These are phyloP conservation scores for Catocala fraxini DNA, from an alignment of 2,888 invertebrate genomes.

Conservation along the genomic window DNA sequence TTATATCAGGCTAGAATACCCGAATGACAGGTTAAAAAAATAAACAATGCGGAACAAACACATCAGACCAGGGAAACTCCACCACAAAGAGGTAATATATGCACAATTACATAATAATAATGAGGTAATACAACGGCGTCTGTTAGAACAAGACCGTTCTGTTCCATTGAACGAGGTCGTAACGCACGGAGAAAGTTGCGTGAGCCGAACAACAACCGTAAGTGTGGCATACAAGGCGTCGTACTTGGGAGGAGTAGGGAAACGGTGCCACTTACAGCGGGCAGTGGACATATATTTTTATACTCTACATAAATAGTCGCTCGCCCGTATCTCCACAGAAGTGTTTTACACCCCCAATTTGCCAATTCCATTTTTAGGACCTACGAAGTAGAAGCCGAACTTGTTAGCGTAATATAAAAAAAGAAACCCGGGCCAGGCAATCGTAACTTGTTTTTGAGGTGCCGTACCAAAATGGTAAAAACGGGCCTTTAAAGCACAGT, in stretches of 20 bases:
- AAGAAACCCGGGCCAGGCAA: no score
- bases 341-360: no score
- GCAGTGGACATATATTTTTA: neutral
- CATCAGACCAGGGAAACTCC: neutral
- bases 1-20: no score
- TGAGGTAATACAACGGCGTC: conserved; percentile 3
- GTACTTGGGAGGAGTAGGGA: conserved; percentile 20
- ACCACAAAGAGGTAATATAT: neutral
- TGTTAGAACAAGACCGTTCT: conserved; percentile 19
- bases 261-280: conserved; percentile 19
- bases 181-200: conserved; percentile 44
- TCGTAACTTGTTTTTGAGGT: no score
- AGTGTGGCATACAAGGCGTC: conserved; percentile 25
- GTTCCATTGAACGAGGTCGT: conserved; percentile 44
- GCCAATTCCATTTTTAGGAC: no score
- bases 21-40: neutral
- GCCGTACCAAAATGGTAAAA: no score
- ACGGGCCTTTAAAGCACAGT: no score
- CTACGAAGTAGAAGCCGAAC: no score
- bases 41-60: neutral
- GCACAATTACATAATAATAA: conserved; percentile 10
- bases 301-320: no score
- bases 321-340: no score
- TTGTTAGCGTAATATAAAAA: no score
- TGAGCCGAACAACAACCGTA: conserved; percentile 17